phyloP scores from a whole-genome alignment of 2,888 invertebrate genomes.

The Hydriomena furcata region DNA sequence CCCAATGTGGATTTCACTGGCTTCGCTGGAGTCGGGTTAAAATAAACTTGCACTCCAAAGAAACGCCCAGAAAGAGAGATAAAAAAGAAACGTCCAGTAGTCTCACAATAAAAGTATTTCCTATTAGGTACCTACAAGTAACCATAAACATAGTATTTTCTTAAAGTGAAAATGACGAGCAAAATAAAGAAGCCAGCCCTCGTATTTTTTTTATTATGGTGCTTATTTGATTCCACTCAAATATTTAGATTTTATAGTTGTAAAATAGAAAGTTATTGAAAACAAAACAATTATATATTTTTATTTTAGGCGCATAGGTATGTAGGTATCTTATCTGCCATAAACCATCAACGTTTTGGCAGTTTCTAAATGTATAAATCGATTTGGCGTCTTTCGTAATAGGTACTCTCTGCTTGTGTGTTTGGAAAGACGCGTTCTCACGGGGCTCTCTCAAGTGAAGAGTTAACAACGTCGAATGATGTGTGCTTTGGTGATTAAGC shows the following conservation, averaged over 20 bases:
- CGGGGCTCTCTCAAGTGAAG: background rate
- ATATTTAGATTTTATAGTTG: slow-evolving; percentile 16
- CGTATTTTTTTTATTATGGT: background rate
- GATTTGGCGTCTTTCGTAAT: slow-evolving; percentile 24
- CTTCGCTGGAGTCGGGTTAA: too few relatives aligned
- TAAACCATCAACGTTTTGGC: slow-evolving; percentile 21
- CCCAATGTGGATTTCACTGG: too few relatives aligned
- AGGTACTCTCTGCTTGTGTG: background rate
- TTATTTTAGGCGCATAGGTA: slow-evolving; percentile 19
- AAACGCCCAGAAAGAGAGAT: too few relatives aligned
- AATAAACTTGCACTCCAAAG: too few relatives aligned
- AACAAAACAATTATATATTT: slow-evolving; percentile 22
- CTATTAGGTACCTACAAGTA: too few relatives aligned
- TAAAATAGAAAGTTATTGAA: slow-evolving; percentile 23
- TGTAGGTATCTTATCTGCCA: too few relatives aligned
- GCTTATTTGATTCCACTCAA: background rate
- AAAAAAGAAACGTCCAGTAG: too few relatives aligned
- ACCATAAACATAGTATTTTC: too few relatives aligned
- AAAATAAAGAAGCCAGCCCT: background rate
- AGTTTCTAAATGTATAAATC: slow-evolving; percentile 22
- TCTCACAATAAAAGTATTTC: too few relatives aligned
- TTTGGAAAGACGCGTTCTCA: slow-evolving; percentile 13
- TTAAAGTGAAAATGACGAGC: background rate
- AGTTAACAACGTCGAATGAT: background rate
- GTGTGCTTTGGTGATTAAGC: slow-evolving; percentile 5